Percentiles rank a stretch among this genome's conserved stretches.
Evolutionary conservation across 2,113 vertebrate species (phyloP).

Genomic region (Cynopterus brachyotis): DNA sequence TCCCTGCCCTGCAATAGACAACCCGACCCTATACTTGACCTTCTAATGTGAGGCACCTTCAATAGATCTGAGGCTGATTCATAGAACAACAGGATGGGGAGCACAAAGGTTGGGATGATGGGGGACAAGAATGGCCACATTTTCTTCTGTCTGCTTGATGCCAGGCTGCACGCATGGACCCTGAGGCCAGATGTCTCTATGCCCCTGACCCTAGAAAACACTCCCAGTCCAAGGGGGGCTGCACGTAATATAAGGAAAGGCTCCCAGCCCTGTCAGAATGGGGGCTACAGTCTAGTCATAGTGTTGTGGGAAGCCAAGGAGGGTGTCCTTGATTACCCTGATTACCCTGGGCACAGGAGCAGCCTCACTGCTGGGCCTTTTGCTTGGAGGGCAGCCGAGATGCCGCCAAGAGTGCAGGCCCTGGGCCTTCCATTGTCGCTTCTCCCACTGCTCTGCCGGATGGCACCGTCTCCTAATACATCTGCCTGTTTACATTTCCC

Average conservation of each 20-base stretch:
- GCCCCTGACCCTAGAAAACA: neutral
- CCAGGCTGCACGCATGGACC: neutral
- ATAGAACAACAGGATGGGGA: neutral
- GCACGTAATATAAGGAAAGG: neutral
- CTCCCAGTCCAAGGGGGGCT: neutral
- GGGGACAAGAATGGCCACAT: rapidly evolving
- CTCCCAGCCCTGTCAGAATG: neutral
- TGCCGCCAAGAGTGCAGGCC: neutral
- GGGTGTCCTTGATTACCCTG: rapidly evolving
- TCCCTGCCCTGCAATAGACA: neutral
- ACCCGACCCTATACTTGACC: neutral
- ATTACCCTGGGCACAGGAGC: neutral
- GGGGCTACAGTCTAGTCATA: rapidly evolving
- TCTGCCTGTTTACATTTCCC: constrained; percentile 85
- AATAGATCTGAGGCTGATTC: neutral
- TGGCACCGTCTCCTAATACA: constrained; percentile 81
- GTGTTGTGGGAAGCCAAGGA: neutral
- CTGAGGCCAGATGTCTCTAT: neutral
- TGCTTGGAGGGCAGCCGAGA: constrained; percentile 32
- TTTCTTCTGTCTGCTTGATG: neutral
- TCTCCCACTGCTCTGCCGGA: constrained; percentile 71
- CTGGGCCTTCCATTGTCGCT: constrained; percentile 41
- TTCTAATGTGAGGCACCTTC: neutral
- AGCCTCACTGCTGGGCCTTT: neutral
- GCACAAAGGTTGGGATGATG: neutral